These are phyloP conservation scores for Acanthosepion lycidas DNA, from an alignment of 2,888 invertebrate species.

Conservation along the genomic window DNA sequence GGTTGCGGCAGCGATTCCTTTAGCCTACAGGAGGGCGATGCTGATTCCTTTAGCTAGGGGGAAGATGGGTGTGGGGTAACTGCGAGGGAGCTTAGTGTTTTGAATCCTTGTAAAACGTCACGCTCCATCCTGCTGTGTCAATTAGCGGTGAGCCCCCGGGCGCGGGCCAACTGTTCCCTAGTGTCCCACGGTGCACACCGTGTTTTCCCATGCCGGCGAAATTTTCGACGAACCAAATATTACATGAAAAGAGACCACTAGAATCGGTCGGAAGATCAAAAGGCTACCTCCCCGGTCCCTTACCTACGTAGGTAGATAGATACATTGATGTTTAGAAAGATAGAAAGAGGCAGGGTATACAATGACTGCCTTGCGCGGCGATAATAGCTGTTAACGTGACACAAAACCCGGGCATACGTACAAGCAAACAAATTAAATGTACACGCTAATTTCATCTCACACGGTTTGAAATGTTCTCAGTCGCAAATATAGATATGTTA, in stretches of 20 bases:
- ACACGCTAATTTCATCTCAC: neutral
- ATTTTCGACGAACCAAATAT: neutral
- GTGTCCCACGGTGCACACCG: conserved; percentile 15
- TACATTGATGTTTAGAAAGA: neutral
- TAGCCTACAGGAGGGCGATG: neutral
- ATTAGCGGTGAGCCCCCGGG: neutral
- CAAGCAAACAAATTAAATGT: neutral
- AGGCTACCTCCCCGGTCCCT: neutral
- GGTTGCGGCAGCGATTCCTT: neutral
- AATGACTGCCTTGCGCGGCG: neutral
- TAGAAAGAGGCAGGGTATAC: neutral
- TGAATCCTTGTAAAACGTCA: conserved; percentile 11
- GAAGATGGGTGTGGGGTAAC: neutral
- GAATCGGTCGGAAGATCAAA: conserved; percentile 18
- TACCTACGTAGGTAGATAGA: neutral
- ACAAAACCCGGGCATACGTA: neutral
- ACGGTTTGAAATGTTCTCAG: no score
- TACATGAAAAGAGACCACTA: neutral
- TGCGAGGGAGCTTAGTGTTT: neutral
- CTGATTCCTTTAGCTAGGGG: neutral
- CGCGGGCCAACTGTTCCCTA: neutral
- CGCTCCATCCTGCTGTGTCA: conserved; percentile 17
- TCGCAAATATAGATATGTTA: no score
- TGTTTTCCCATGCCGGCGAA: neutral
- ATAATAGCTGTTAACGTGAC: neutral